These are phyloP conservation scores for Ashinkailepas kermadecensis DNA, from an alignment of 2,888 invertebrate genomes.

Conservation along the genomic window DNA sequence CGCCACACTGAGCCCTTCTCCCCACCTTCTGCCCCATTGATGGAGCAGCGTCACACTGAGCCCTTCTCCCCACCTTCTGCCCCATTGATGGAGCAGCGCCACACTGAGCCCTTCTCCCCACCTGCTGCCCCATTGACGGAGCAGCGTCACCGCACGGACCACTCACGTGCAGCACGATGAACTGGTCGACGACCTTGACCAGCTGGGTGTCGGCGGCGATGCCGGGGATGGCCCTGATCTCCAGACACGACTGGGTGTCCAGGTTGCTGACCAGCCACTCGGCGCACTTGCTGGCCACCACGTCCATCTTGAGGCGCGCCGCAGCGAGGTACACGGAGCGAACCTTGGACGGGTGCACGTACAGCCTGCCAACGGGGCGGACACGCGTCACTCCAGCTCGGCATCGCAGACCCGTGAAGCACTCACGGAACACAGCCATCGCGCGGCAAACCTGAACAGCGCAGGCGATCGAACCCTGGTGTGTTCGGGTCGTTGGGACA, in stretches of 20 bases:
- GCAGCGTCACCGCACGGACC: neutral
- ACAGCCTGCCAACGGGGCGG: conserved; percentile 43
- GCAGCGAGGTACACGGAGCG: conserved; percentile 74
- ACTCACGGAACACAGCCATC: too few relatives aligned
- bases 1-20: too few relatives aligned
- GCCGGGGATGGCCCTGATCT: conserved; percentile 50
- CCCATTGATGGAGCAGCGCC: too few relatives aligned
- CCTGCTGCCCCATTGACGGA: too few relatives aligned
- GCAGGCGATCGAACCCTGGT: too few relatives aligned
- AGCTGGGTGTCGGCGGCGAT: conserved; percentile 50
- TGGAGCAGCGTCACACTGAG: too few relatives aligned
- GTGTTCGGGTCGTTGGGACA: too few relatives aligned
- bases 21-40: too few relatives aligned
- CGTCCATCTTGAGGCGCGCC: conserved; percentile 64
- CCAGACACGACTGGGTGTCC: conserved; percentile 49
- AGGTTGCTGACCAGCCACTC: conserved; percentile 59
- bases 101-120: too few relatives aligned
- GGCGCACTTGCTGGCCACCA: conserved; percentile 63
- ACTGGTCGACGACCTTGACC: conserved; percentile 57
- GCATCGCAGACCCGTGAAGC: too few relatives aligned
- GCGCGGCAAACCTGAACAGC: too few relatives aligned
- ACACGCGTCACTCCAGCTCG: conserved; percentile 11
- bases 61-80: too few relatives aligned
- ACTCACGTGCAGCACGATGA: conserved; percentile 58
- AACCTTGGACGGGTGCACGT: conserved; percentile 51